phyloP scores from a whole-genome alignment of 2,113 vertebrate species.

The Semnornis frantzii region DNA sequence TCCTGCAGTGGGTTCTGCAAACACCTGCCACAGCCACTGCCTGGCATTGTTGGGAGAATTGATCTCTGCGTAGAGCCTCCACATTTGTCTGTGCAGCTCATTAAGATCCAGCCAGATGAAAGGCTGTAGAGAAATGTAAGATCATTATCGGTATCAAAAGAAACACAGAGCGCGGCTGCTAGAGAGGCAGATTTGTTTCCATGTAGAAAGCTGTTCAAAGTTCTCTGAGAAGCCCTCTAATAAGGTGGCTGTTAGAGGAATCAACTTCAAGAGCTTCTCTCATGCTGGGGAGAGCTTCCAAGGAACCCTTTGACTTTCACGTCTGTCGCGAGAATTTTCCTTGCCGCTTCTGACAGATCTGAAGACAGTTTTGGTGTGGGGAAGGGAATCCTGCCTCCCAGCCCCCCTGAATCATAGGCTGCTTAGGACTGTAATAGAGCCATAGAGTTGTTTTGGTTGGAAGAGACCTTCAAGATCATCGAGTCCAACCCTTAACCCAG shows the following conservation, averaged over 20 bases:
- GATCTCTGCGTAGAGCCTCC: slow-evolving; percentile 25
- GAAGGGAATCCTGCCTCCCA: neutral
- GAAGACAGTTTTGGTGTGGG: neutral
- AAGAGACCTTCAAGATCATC: no score
- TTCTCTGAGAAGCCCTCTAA: slow-evolving; percentile 37
- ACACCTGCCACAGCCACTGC: slow-evolving; percentile 56
- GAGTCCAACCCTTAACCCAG: no score
- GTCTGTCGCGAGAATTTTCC: neutral
- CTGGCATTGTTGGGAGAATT: neutral
- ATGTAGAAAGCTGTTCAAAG: slow-evolving; percentile 62
- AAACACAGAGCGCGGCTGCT: slow-evolving; percentile 63
- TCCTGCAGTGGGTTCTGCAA: neutral
- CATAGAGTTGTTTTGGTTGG: no score
- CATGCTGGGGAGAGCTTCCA: slow-evolving; percentile 45
- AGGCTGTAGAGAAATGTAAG: slow-evolving; percentile 65
- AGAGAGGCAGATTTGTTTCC: slow-evolving; percentile 64
- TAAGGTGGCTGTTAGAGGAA: slow-evolving; percentile 55
- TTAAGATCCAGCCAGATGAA: slow-evolving; percentile 66
- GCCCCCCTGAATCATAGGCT: fast-evolving
- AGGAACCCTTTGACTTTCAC: slow-evolving; percentile 12
- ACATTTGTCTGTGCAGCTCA: slow-evolving; percentile 62
- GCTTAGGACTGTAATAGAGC: neutral
- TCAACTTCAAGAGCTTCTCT: slow-evolving; percentile 64
- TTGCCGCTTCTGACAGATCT: fast-evolving
- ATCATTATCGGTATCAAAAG: slow-evolving; percentile 73